Base-by-base conservation (phyloP, 2,888 invertebrate genomes). In the Lochmaea crataegi region DNA sequence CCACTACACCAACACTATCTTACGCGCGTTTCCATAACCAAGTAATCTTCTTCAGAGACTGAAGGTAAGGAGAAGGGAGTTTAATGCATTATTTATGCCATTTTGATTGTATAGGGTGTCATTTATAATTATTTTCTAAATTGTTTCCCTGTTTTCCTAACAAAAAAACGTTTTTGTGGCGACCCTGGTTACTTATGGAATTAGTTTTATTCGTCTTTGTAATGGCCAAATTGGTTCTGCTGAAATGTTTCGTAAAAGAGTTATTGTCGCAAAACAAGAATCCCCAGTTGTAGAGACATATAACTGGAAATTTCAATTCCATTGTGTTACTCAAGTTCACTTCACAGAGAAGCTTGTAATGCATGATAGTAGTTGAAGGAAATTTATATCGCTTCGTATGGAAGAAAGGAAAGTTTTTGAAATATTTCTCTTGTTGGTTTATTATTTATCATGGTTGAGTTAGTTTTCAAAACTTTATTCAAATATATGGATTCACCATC, bases 201-300 rank as follows among this genome's bases (percentile, higher is more conserved):
- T 63, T 63, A 42, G 61, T 51, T 64, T 14, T 51, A 58, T 67
- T 57, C 51, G 71, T 71, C 71, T 74, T 73, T 75, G 68, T 63
- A 77, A 79, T 79, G 73, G 77, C 73, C 57, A 68, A 77, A 80
- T 79, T 78, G 80, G 76, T 73, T 74, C 70, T 64, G 80, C 75
- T 74, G 80, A 80, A 82, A 81, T 81, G 82, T 80, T 75, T 77
- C 76, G 80, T 77, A 71, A 81, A 77, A 79, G 79, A 82, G 74
- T 80, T 81, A 82, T 77, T 69, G 69, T 53, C 56, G 58, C 74
- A 68, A 71, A 71, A 65, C 65, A 71, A 70, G 32, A 64, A 57
- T 64, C 57, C 70, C 64, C 64, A 64, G 70, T 70, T 64, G 64
- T 65, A 45, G 42, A 51, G 53, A 70, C 69, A 41, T 63, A 69